phyloP scores from a whole-genome alignment of 1,140 invertebrate species.

The Drosophila quadrilineata region DNA sequence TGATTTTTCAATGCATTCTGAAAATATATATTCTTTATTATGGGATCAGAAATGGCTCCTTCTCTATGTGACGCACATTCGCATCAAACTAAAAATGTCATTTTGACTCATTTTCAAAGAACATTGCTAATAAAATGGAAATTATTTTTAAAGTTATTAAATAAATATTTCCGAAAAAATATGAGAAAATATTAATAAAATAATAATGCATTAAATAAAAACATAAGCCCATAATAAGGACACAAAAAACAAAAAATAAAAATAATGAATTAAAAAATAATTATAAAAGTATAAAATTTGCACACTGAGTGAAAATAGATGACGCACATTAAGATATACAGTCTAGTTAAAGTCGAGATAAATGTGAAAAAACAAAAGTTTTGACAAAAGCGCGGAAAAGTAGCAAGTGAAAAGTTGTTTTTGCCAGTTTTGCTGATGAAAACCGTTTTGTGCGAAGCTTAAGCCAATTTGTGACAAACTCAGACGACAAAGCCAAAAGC shows the following conservation, averaged over 20 bases:
- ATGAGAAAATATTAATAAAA: too few species aligned
- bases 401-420: conserved; percentile 59
- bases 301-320: conserved; percentile 3
- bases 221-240: conserved; percentile 56
- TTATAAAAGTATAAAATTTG: conserved; percentile 70
- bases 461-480: conserved; percentile 74
- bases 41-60: too few species aligned
- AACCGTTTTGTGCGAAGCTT: conserved; percentile 73
- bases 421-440: conserved; percentile 60
- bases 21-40: too few species aligned
- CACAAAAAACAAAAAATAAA: too few species aligned
- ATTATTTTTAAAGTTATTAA: too few species aligned
- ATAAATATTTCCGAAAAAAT: too few species aligned
- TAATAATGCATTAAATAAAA: conserved; percentile 28
- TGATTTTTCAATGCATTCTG: too few species aligned
- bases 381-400: conserved; percentile 73
- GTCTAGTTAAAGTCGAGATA: neutral
- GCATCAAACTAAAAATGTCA: too few species aligned
- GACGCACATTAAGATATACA: neutral
- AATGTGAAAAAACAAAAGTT: conserved; percentile 43
- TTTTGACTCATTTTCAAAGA: too few species aligned
- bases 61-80: too few species aligned
- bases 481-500: conserved; percentile 42
- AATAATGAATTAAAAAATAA: too few species aligned
- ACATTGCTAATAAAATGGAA: too few species aligned